A percentile compares a stretch with the other conserved stretches of the same genome.
phyloP scores from a whole-genome alignment of 2,797 vertebrate species.

The Florisuga fusca region DNA sequence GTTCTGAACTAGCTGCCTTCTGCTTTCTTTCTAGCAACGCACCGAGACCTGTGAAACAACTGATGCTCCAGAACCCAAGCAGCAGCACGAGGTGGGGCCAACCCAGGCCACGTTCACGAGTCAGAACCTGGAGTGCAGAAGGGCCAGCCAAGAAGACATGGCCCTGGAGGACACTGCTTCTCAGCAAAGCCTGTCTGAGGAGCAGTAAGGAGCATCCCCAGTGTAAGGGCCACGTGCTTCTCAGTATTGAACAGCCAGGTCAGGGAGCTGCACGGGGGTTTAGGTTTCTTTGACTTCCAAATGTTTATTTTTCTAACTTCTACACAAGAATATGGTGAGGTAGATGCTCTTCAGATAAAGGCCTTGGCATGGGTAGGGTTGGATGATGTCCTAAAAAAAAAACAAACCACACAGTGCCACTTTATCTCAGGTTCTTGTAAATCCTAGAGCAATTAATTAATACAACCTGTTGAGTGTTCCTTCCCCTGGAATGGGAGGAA shows the following conservation, averaged over 20 bases:
- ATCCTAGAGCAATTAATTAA: not conserved
- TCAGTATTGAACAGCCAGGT: not conserved
- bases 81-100: constrained; percentile 3
- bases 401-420: not conserved
- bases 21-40: constrained; percentile 81
- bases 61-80: constrained; percentile 70
- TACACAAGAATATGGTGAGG: not conserved
- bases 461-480: not conserved
- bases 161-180: constrained; percentile 80
- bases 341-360: constrained; percentile 11
- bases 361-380: not conserved
- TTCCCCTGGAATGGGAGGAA: not conserved
- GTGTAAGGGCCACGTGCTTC: fast-evolving
- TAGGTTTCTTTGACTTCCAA: constrained; percentile 39
- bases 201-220: constrained; percentile 47
- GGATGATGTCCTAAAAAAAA: constrained; percentile 23
- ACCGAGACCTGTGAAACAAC: constrained; percentile 87
- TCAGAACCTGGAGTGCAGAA: constrained; percentile 68
- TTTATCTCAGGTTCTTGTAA: constrained; percentile 75
- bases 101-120: constrained; percentile 71
- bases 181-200: constrained; percentile 81
- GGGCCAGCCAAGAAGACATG: constrained; percentile 83
- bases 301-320: constrained; percentile 67
- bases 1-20: not conserved
- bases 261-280: not conserved